phyloP scores from a whole-genome alignment of 2,888 invertebrate genomes.

The Eucera pruinosa region DNA sequence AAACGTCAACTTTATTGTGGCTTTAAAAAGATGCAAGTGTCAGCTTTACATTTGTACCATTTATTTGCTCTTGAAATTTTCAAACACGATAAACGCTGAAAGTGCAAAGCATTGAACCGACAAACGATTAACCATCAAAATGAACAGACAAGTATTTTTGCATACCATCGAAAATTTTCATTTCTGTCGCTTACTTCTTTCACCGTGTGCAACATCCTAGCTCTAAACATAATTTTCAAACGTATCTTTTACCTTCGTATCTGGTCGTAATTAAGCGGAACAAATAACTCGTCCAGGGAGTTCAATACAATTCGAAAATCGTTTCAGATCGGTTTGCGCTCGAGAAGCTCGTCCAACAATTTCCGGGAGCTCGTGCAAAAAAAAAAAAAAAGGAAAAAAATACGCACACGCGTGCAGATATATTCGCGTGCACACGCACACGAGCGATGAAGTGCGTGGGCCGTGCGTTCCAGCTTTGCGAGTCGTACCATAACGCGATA shows the following conservation, averaged over 20 bases:
- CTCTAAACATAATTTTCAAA: not conserved
- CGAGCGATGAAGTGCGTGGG: conserved; percentile 11
- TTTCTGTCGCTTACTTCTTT: too few relatives aligned
- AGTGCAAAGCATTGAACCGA: too few relatives aligned
- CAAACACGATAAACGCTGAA: too few relatives aligned
- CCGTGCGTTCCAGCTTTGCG: not conserved
- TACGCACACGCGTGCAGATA: not conserved
- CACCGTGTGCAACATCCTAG: too few relatives aligned
- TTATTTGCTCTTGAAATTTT: too few relatives aligned
- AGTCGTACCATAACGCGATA: conserved; percentile 36
- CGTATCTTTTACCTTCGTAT: not conserved
- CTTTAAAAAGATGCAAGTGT: too few relatives aligned
- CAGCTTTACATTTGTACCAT: too few relatives aligned
- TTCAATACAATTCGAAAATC: conserved; percentile 19
- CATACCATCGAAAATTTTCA: too few relatives aligned
- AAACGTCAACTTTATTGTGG: too few relatives aligned
- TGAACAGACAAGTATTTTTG: too few relatives aligned
- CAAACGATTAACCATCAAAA: too few relatives aligned
- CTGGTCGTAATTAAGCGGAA: not conserved
- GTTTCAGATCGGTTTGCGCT: not conserved
- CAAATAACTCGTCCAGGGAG: conserved; percentile 13
- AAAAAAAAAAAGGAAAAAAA: not conserved
- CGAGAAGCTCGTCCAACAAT: conserved; percentile 17
- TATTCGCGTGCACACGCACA: not conserved
- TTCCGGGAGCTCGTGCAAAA: not conserved